These are phyloP conservation scores for Betta splendens DNA, from an alignment of 2,797 vertebrate species.

Conservation along the genomic window DNA sequence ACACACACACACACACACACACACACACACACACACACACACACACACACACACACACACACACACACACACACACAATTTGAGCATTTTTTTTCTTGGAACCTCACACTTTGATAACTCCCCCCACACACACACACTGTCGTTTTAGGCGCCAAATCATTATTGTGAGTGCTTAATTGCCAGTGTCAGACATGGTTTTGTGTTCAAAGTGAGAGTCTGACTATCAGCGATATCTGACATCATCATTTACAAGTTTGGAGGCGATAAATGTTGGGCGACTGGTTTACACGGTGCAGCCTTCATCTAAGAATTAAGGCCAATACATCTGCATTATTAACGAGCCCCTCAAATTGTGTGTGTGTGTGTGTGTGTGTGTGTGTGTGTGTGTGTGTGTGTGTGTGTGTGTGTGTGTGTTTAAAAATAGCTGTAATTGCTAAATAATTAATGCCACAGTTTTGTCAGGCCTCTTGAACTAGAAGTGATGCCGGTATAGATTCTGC, in stretches of 20 bases:
- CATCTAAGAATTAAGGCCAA: too few relatives aligned
- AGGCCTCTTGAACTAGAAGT: too few relatives aligned
- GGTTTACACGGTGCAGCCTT: too few relatives aligned
- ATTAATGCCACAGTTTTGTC: too few relatives aligned
- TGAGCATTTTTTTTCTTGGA: constrained; percentile 23
- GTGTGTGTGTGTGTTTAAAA: not conserved
- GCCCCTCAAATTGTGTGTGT: too few relatives aligned
- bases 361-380: too few relatives aligned
- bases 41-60: constrained; percentile 35
- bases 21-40: constrained; percentile 37
- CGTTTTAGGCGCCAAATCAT: constrained; percentile 46
- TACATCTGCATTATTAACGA: too few relatives aligned
- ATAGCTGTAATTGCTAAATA: too few relatives aligned
- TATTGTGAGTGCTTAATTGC: constrained; percentile 49
- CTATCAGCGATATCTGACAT: constrained; percentile 43
- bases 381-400: too few relatives aligned
- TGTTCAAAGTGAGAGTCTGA: constrained; percentile 42
- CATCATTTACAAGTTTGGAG: constrained; percentile 25
- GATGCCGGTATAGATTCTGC: not conserved
- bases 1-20: constrained; percentile 36
- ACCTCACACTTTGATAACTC: constrained; percentile 14
- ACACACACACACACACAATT: constrained; percentile 28
- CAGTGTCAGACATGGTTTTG: constrained; percentile 38
- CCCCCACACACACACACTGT: not conserved
- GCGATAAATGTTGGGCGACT: not conserved